These are phyloP conservation scores for Atherix ibis DNA, from an alignment of 2,888 invertebrate species.

Conservation along the genomic window DNA sequence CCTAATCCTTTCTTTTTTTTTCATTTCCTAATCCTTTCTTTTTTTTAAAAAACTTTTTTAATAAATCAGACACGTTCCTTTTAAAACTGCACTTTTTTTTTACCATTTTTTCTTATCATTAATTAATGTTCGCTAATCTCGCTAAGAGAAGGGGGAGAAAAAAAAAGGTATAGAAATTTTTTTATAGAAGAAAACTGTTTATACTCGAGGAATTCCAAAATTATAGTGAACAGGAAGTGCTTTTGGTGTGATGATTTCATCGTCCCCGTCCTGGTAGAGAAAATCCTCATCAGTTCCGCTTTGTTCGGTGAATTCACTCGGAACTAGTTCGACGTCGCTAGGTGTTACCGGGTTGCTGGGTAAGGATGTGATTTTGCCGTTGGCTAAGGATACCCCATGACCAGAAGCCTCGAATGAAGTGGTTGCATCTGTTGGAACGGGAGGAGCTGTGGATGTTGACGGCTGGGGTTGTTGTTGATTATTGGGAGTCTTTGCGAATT, in stretches of 20 bases:
- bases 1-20: too few relatives aligned
- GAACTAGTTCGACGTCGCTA: conserved; percentile 30
- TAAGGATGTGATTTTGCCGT: not conserved
- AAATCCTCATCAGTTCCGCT: conserved; percentile 19
- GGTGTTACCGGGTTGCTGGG: conserved; percentile 15
- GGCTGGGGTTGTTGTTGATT: too few relatives aligned
- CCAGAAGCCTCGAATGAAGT: conserved; percentile 14
- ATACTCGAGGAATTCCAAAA: conserved; percentile 28
- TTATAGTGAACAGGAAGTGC: conserved; percentile 29
- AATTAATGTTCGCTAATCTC: too few relatives aligned
- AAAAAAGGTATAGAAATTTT: too few relatives aligned
- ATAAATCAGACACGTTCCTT: too few relatives aligned
- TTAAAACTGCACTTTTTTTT: too few relatives aligned
- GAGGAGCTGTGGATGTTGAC: conserved; percentile 16
- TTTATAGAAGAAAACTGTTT: too few relatives aligned
- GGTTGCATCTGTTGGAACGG: conserved; percentile 8
- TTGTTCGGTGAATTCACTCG: conserved; percentile 28
- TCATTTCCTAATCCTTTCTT: too few relatives aligned
- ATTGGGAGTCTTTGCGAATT: conserved; percentile 21
- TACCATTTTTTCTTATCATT: too few relatives aligned
- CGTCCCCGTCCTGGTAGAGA: conserved; percentile 21
- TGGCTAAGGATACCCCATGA: conserved; percentile 6
- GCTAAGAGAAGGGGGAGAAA: too few relatives aligned
- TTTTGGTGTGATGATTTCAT: conserved; percentile 32
- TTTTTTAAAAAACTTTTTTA: too few relatives aligned